Conservation (phyloP, 2,888 invertebrate species). For the Tortrix viridana region DNA sequence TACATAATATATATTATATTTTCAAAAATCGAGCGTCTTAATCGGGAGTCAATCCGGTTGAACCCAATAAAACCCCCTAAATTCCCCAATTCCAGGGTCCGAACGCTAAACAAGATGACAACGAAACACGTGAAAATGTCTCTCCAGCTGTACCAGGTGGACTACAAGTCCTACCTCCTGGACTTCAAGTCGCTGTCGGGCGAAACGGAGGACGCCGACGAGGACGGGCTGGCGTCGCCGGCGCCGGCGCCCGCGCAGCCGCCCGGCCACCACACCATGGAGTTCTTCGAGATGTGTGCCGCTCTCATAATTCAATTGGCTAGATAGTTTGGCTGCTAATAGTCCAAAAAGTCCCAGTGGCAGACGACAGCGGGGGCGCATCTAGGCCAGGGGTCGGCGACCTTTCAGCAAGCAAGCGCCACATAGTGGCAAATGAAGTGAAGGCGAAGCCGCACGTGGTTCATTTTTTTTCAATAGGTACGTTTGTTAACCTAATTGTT, state of each 20-base stretch:
- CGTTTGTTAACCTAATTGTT: no score
- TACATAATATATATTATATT: no score
- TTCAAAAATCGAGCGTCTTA: no score
- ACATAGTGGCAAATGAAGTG: no score
- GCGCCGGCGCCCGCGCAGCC: conserved; percentile 52
- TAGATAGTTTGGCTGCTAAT: conserved; percentile 84
- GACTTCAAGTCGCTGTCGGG: conserved; percentile 98
- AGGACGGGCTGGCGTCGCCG: conserved; percentile 58
- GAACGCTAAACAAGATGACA: conserved; percentile 94
- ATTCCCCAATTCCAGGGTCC: conserved; percentile 85
- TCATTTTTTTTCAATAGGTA: no score
- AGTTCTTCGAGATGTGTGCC: conserved; percentile 99
- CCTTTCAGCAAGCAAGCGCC: no score
- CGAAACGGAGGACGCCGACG: conserved; percentile 86
- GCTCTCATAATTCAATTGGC: conserved; percentile 99
- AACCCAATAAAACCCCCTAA: background rate
- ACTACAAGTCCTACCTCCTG: conserved; percentile 97
- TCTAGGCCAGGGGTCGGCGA: no score
- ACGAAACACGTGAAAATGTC: conserved; percentile 97
- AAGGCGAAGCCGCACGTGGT: no score
- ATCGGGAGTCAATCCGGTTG: no score
- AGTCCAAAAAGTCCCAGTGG: background rate
- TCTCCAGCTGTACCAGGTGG: conserved; percentile 99
- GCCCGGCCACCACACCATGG: conserved; percentile 97
- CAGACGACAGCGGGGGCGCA: no score